phyloP scores from a whole-genome alignment of 2,113 vertebrate species.

The Montifringilla adamsi region DNA sequence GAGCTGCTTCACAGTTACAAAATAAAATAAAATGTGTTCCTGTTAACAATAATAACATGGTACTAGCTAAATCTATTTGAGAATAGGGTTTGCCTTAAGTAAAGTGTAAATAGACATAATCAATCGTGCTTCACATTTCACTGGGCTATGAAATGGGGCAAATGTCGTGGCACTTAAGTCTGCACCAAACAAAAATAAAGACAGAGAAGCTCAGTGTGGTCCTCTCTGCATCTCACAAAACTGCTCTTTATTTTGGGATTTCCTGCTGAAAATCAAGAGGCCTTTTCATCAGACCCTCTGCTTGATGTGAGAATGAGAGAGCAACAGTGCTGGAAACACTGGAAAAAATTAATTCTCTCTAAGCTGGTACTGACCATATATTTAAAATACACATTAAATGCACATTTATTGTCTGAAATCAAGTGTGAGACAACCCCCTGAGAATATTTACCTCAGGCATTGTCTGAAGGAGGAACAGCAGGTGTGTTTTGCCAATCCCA shows the following conservation, averaged over 20 bases:
- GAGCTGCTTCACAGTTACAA: background rate
- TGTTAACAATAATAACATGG: background rate
- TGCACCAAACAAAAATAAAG: background rate
- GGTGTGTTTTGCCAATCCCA: background rate
- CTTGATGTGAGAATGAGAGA: background rate
- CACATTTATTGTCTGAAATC: background rate
- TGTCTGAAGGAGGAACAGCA: background rate
- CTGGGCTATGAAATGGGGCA: constrained; percentile 7
- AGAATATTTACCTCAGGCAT: background rate
- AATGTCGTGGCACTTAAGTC: background rate
- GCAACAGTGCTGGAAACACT: background rate
- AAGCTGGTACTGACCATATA: background rate
- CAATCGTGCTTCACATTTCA: background rate
- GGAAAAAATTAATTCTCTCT: background rate
- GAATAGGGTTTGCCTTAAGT: background rate
- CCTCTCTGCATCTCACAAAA: background rate
- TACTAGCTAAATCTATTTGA: background rate
- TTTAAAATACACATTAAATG: background rate
- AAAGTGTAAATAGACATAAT: background rate
- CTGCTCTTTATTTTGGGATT: background rate
- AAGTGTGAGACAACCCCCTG: background rate
- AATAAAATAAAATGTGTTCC: background rate
- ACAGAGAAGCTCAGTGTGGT: constrained; percentile 10
- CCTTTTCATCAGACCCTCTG: background rate
- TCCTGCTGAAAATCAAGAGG: constrained; percentile 16